Percentiles rank a stretch among this genome's conserved stretches.
phyloP scores from a whole-genome alignment of 2,888 invertebrate species.

The Pollenia labialis region DNA sequence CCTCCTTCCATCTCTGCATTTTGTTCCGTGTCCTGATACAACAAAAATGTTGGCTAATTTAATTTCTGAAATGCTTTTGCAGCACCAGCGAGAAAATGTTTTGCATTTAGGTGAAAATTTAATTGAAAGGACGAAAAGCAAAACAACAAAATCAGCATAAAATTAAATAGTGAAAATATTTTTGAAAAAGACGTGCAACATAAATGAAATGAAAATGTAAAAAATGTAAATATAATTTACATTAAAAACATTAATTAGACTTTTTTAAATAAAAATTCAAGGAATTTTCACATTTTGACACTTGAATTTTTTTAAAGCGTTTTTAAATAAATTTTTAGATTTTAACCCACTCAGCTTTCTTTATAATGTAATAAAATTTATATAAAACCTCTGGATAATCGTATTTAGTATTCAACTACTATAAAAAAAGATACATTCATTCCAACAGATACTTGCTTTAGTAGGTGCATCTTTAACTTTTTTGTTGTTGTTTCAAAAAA shows the following conservation, averaged over 20 bases:
- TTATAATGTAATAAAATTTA: no score
- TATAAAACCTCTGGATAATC: not conserved
- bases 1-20: not conserved
- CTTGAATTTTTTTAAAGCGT: slow-evolving; percentile 9
- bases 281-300: not conserved
- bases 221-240: slow-evolving; percentile 26
- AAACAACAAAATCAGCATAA: slow-evolving; percentile 48
- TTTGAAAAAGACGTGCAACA: slow-evolving; percentile 7
- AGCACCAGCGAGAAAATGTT: slow-evolving; percentile 6
- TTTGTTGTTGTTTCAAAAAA: not conserved
- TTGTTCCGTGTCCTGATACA: not conserved
- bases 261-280: not conserved
- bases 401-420: not conserved
- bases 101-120: slow-evolving; percentile 14
- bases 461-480: slow-evolving; percentile 17
- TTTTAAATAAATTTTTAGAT: not conserved
- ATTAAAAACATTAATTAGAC: not conserved
- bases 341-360: slow-evolving; percentile 26
- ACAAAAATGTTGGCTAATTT: slow-evolving; percentile 57
- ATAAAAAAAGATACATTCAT: not conserved
- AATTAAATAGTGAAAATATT: slow-evolving; percentile 40
- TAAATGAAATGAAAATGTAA: slow-evolving; percentile 26
- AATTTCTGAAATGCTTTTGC: slow-evolving; percentile 46
- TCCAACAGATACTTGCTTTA: not conserved
- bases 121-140: slow-evolving; percentile 28